Conservation (phyloP, 2,888 invertebrate genomes). For the Drosophila koepferae region DNA sequence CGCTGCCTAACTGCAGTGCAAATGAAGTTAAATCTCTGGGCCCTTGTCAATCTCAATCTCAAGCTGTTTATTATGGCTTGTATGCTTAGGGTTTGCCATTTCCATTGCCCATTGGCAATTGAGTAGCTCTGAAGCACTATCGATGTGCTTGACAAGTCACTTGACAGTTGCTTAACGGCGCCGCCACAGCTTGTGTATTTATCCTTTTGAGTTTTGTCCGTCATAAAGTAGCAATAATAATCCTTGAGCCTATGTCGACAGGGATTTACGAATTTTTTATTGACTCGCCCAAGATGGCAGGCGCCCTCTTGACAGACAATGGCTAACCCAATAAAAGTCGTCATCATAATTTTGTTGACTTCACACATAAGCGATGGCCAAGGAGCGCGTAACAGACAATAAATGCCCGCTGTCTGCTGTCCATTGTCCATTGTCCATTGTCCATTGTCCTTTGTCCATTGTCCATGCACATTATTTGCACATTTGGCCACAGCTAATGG, state of each 20-base stretch:
- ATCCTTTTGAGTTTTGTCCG: conserved; percentile 64
- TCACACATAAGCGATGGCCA: conserved; percentile 39
- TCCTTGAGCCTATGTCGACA: conserved; percentile 80
- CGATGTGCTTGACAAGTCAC: conserved; percentile 38
- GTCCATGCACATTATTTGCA: conserved; percentile 76
- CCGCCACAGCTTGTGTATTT: conserved; percentile 43
- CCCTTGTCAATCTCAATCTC: background rate
- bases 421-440: conserved; percentile 51
- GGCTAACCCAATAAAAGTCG: conserved; percentile 69
- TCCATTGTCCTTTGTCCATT: conserved; percentile 54
- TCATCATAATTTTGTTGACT: conserved; percentile 74
- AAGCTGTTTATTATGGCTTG: background rate
- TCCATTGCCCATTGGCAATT: conserved; percentile 39
- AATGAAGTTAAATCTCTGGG: conserved; percentile 1
- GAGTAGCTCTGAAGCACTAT: conserved; percentile 34
- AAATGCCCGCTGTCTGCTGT: conserved; percentile 65
- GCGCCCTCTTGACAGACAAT: conserved; percentile 62
- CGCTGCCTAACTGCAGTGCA: conserved; percentile 12
- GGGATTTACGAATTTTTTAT: conserved; percentile 80
- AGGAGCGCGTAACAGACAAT: conserved; percentile 45
- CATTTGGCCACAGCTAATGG: conserved; percentile 70
- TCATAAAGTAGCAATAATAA: conserved; percentile 78
- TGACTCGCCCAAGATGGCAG: conserved; percentile 55
- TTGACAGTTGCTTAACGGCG: conserved; percentile 17
- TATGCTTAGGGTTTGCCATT: background rate